Conservation (phyloP, 2,797 vertebrate genomes). For the Pithecia hirsuta region DNA sequence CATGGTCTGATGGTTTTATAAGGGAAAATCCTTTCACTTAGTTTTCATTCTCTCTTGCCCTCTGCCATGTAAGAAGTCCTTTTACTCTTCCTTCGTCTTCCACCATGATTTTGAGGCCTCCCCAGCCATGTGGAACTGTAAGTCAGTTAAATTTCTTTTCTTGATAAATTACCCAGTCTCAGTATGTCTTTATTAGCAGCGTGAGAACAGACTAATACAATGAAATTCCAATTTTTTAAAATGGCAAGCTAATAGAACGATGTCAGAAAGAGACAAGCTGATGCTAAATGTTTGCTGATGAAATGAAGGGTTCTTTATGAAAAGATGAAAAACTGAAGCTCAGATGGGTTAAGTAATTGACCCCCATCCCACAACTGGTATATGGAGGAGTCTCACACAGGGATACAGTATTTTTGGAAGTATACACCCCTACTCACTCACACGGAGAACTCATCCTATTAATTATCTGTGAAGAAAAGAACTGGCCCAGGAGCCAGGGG, state of each 20-base stretch:
- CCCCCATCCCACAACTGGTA: not conserved
- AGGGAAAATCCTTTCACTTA: not conserved
- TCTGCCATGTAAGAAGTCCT: accelerated
- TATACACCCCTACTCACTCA: too few species aligned
- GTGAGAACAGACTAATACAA: not conserved
- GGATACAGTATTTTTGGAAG: not conserved
- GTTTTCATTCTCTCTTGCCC: not conserved
- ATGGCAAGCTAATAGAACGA: too few species aligned
- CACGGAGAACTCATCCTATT: not conserved
- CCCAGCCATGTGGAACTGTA: not conserved
- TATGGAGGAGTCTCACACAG: not conserved
- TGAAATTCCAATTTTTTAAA: not conserved
- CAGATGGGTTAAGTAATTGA: not conserved
- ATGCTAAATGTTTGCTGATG: not conserved
- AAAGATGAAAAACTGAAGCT: not conserved
- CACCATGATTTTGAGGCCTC: not conserved
- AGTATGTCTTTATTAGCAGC: not conserved
- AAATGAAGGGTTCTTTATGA: not conserved
- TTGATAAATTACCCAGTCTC: not conserved
- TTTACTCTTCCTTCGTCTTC: not conserved
- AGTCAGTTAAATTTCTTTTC: not conserved
- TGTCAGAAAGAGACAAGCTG: not conserved
- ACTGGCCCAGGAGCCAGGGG: not conserved
- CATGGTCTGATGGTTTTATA: not conserved
- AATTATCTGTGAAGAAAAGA: not conserved